Conservation (phyloP, 2,888 invertebrate species). For the Fragum whitleyi region DNA sequence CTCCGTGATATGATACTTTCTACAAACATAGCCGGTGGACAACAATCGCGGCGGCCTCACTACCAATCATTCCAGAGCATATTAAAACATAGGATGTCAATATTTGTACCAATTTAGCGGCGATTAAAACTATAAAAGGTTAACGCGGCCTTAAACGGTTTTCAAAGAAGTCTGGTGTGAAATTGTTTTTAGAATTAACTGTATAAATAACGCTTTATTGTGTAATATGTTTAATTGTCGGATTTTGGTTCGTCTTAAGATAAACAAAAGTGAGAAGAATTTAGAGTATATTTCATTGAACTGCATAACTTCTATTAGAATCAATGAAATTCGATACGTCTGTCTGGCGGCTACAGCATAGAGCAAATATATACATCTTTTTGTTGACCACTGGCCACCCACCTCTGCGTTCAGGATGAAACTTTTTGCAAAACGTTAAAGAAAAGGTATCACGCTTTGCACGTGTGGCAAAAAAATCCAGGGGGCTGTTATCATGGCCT, state of each 20-base stretch:
- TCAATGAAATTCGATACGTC: background rate
- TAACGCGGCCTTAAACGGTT: slow-evolving; percentile 50
- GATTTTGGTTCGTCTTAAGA: slow-evolving; percentile 17
- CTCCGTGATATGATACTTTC: slow-evolving; percentile 21
- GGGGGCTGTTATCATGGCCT: no score
- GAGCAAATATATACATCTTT: background rate
- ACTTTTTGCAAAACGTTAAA: no score
- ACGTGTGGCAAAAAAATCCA: no score
- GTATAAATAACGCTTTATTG: slow-evolving; percentile 18
- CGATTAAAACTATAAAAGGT: slow-evolving; percentile 50
- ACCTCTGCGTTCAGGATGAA: no score
- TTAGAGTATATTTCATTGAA: slow-evolving; percentile 15
- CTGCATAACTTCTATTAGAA: background rate
- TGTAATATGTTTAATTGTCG: slow-evolving; percentile 19
- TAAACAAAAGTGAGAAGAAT: slow-evolving; percentile 12
- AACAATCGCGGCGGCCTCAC: slow-evolving; percentile 10
- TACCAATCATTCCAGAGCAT: slow-evolving; percentile 16
- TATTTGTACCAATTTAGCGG: slow-evolving; percentile 58
- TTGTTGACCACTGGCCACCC: background rate
- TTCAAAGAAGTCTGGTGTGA: slow-evolving; percentile 47
- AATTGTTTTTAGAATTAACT: slow-evolving; percentile 56
- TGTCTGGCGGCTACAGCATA: background rate
- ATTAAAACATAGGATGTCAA: slow-evolving; percentile 43
- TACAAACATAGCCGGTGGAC: slow-evolving; percentile 18
- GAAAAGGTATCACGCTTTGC: no score